phyloP scores from a whole-genome alignment of 2,888 invertebrate species.

The Clusia tigrina region DNA sequence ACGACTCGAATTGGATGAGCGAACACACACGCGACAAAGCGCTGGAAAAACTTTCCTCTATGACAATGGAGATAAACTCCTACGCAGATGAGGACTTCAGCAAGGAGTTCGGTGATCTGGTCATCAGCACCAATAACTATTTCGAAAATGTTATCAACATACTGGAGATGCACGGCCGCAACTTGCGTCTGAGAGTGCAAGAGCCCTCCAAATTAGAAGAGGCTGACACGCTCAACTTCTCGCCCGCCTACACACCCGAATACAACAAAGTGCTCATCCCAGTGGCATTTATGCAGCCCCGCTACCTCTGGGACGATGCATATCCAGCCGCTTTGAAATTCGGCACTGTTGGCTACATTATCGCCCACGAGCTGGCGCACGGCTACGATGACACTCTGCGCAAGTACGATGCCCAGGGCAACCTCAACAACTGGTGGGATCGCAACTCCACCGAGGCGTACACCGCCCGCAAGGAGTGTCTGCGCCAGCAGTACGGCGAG shows the following conservation, averaged over 20 bases:
- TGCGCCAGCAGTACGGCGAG: constrained; percentile 49
- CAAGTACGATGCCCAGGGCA: constrained; percentile 50
- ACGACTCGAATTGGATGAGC: constrained; percentile 42
- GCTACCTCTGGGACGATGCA: constrained; percentile 51
- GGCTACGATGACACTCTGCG: constrained; percentile 54
- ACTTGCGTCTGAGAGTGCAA: constrained; percentile 40
- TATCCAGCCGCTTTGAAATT: constrained; percentile 55
- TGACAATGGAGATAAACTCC: constrained; percentile 48
- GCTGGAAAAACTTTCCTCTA: constrained; percentile 47
- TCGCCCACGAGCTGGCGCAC: constrained; percentile 57
- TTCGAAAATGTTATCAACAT: constrained; percentile 50
- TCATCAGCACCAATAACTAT: constrained; percentile 47
- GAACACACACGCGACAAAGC: constrained; percentile 44
- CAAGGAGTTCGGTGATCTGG: constrained; percentile 39
- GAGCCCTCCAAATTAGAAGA: constrained; percentile 38
- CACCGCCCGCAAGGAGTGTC: constrained; percentile 47
- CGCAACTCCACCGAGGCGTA: constrained; percentile 44
- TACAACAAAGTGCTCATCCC: constrained; percentile 52
- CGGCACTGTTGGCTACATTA: constrained; percentile 51
- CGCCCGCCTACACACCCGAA: constrained; percentile 47
- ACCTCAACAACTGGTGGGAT: constrained; percentile 54
- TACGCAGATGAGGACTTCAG: constrained; percentile 43
- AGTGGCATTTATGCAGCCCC: constrained; percentile 52
- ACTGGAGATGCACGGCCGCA: constrained; percentile 41
- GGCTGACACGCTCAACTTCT: constrained; percentile 31